Base-by-base conservation (phyloP, 2,113 vertebrate genomes). In the Silurus glanis region DNA sequence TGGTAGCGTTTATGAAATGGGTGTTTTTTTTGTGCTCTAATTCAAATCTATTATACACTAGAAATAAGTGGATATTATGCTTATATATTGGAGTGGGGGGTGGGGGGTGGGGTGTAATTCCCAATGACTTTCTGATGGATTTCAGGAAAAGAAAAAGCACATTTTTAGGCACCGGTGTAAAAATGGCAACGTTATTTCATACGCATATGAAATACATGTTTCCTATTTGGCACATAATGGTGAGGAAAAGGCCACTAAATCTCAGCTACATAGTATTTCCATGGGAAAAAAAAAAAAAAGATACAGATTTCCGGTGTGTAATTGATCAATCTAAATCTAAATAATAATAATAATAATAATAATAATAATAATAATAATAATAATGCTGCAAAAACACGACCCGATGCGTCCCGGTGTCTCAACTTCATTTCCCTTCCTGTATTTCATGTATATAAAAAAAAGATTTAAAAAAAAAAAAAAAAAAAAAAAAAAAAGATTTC, bases 201-300 rank as follows among this genome's bases (percentile, higher is more conserved):
- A 28, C 55, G 37, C 37, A 37, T n/a, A 55, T 25, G 28, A 53
- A 83, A 64, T 6, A 2, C 9, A 53, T 6, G n/a, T 85, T 83
- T 59, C 89, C 91, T 47, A 91, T 90, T 81, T 92, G 95, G 95
- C 94, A 95, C 94, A 92, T 80, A 91, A 92, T 91, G 94, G 93
- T 94, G 76, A 83, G 56, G 28, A 92, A 92, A 95, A 95, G 94
- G 94, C 94, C 92, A 92, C 92, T 90, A 89, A 91, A 90, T 92
- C 84, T 85, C 90, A 93, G 89, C 91, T 91, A 89, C 88, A 92
- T 82, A 86, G 76, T 37, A 59, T 55, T 76, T 7, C 9, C 23
- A 49, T 6, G 14, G 17, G 56, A 16, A 16, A 47, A 1, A 6
- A 21, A n/a, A 49, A 47, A 1, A 72, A 72, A 51, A 51, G 23